Base-by-base conservation (phyloP, 2,113 vertebrate species). In the Leptocoma aspasia region DNA sequence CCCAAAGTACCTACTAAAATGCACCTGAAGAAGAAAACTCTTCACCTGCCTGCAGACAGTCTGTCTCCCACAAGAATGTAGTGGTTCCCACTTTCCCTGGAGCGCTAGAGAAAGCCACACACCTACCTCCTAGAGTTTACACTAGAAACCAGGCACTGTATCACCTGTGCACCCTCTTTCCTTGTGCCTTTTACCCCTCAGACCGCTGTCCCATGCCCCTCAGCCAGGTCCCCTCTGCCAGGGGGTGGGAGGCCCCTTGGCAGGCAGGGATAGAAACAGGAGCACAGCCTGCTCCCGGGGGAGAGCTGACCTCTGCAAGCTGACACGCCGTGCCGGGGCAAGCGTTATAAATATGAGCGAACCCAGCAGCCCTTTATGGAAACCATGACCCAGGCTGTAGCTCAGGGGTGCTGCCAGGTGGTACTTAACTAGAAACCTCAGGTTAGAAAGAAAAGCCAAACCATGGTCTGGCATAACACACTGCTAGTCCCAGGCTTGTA, bases 301-400 rank as follows among this genome's bases (percentile, higher is more conserved):
- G 7, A 82, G 49, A 86, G 83, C 72, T 91, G 93, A 91, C 65
- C 45, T 79, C 91, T 94, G 69, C 70, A 42, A 91, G 53, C 65
- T 95, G 93, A 72, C 81, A 78, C 0, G 2, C 61, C 0, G 0
- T 56, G 41, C 60, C 1, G 31, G 69, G 63, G 26, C 53, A 35
- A 76, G 81, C 0, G 4, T 92, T 89, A 89, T 73, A 94, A 93
- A 91, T 87, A 82, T 1, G 6, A 84, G 73, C 12, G 3, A 87
- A 64, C 30, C 60, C 56, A 59, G 42, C 44, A 82, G 49, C 72
- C 64, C 77, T 82, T 87, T 79, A 89, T 65, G 81, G 89, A 94
- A 86, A 44, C n/a, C 41, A n/a, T 1, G 3, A n/a, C 8, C 47
- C 49, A 61, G 42, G 86, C 71, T 92, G 60, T 17, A 65, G 45